Evolutionary conservation across 1,140 invertebrate species (phyloP).

Genomic region (Lamellibrachia luymesi): DNA sequence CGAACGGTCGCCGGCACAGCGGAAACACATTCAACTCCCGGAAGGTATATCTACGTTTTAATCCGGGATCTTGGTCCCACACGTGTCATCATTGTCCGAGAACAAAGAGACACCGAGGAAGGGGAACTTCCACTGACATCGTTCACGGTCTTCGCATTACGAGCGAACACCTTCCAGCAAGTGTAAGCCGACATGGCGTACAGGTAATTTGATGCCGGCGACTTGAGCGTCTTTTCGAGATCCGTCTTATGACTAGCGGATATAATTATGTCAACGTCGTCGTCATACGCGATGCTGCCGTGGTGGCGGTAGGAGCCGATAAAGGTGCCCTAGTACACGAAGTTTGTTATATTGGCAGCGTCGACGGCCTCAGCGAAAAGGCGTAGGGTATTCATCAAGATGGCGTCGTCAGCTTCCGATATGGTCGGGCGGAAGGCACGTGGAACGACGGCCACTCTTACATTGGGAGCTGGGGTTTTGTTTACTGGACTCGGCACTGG

Average conservation of each 20-base stretch:
- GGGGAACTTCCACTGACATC: neutral
- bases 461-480: neutral
- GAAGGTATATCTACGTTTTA: neutral
- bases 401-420: too few species aligned
- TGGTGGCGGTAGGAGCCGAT: conserved; percentile 42
- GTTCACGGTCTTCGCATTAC: neutral
- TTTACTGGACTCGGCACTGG: neutral
- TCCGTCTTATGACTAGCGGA: conserved; percentile 29
- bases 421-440: too few species aligned
- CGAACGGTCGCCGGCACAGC: neutral
- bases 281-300: conserved; percentile 47
- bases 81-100: neutral
- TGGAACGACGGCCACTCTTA: too few species aligned
- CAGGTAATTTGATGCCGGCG: neutral
- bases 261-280: conserved; percentile 45
- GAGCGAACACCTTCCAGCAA: neutral
- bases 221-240: neutral
- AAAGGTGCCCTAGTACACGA: conserved; percentile 41
- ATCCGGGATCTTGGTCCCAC: neutral
- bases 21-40: neutral
- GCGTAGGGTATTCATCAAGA: too few species aligned
- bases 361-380: conserved; percentile 25
- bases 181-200: neutral
- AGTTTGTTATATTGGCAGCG: conserved; percentile 34
- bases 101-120: conserved; percentile 9